Percentiles rank a stretch among this genome's conserved stretches.
Conservation (phyloP, 2,113 vertebrate genomes). For the Sarotherodon lohbergeri region DNA sequence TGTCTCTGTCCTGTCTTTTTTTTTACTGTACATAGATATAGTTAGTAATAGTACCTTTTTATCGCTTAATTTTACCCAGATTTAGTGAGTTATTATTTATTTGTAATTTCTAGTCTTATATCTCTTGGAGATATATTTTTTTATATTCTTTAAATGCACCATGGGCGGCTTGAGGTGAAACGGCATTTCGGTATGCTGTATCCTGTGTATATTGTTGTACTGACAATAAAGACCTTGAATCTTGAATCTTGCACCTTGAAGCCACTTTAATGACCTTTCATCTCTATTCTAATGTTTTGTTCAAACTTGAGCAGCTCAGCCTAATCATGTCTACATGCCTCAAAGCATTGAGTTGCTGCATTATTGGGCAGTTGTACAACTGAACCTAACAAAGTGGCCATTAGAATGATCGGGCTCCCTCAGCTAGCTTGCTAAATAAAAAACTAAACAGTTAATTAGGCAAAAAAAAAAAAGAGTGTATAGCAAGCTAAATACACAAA, state of each 20-base stretch:
- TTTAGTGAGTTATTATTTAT: neutral
- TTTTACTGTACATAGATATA: neutral
- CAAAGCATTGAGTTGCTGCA: neutral
- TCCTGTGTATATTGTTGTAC: neutral
- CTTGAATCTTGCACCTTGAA: neutral
- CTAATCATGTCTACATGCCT: neutral
- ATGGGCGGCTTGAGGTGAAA: neutral
- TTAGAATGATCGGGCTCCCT: neutral
- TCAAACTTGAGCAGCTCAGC: neutral
- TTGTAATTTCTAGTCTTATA: neutral
- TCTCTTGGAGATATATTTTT: neutral
- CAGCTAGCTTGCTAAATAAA: neutral
- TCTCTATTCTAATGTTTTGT: neutral
- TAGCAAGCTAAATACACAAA: neutral
- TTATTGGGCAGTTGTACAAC: neutral
- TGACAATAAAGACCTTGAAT: neutral
- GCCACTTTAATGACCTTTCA: neutral
- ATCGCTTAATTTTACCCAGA: neutral
- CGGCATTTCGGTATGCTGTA: rapidly evolving
- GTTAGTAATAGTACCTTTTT: neutral
- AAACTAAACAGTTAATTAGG: neutral
- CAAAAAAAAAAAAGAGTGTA: too few relatives aligned
- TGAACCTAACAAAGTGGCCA: neutral
- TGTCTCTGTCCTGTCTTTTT: neutral
- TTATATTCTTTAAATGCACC: neutral